Percentiles rank a stretch among this genome's conserved stretches.
phyloP scores from a whole-genome alignment of 2,113 vertebrate genomes.

The Nycticorax nycticorax region DNA sequence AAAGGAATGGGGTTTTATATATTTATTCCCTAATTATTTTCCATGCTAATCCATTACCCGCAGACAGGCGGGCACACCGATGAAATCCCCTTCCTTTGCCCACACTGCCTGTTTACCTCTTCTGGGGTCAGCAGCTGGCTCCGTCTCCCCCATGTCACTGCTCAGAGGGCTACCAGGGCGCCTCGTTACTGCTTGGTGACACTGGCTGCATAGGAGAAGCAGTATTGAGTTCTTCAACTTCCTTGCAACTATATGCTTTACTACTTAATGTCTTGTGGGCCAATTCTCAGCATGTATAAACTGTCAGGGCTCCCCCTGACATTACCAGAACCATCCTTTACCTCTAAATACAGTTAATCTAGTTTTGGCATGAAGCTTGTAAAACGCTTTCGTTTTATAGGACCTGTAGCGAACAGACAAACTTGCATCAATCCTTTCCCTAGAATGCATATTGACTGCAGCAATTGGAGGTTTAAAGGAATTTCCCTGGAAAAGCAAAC shows the following conservation, averaged over 20 bases:
- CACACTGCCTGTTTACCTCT: not conserved
- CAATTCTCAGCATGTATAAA: not conserved
- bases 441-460: not conserved
- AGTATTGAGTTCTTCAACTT: not conserved
- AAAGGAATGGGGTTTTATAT: accelerated
- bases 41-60: accelerated
- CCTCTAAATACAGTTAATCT: not conserved
- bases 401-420: not conserved
- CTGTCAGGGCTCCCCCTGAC: not conserved
- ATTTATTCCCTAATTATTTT: not conserved
- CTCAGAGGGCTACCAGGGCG: not conserved
- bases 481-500: not conserved
- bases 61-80: too few relatives aligned
- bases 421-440: not conserved
- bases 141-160: not conserved
- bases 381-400: not conserved
- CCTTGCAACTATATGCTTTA: not conserved
- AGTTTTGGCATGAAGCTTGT: not conserved
- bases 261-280: not conserved
- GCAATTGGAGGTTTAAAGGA: not conserved
- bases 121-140: not conserved
- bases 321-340: not conserved
- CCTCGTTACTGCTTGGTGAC: accelerated
- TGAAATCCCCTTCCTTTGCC: not conserved
- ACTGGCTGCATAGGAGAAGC: not conserved